Conservation (phyloP, 2,888 invertebrate species). For the Atherix ibis region DNA sequence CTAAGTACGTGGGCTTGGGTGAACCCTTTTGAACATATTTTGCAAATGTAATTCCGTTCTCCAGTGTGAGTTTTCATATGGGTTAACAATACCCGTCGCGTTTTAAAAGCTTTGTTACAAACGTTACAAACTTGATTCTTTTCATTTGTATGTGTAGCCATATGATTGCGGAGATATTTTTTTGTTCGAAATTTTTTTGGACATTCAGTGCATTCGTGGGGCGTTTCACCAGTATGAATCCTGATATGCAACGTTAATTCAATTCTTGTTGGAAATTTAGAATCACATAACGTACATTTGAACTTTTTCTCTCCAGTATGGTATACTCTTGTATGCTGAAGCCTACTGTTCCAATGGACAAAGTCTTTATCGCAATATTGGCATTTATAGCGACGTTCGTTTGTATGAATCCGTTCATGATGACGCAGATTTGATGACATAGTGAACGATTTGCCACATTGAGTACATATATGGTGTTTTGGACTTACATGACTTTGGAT, state of each 20-base stretch:
- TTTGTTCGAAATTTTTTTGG: slow-evolving; percentile 7
- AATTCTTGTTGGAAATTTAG: slow-evolving; percentile 7
- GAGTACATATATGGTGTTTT: not conserved
- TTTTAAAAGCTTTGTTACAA: slow-evolving; percentile 9
- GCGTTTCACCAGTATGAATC: slow-evolving; percentile 8
- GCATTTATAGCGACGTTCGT: slow-evolving; percentile 6
- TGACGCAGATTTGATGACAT: slow-evolving; percentile 1
- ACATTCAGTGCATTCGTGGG: slow-evolving; percentile 6
- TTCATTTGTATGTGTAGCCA: slow-evolving; percentile 9
- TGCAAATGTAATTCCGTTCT: slow-evolving; percentile 9
- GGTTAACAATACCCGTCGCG: slow-evolving; percentile 3
- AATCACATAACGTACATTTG: slow-evolving; percentile 7
- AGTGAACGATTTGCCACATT: slow-evolving; percentile 5
- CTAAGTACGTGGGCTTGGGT: slow-evolving; percentile 8
- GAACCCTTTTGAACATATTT: slow-evolving; percentile 7
- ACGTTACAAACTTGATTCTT: slow-evolving; percentile 7
- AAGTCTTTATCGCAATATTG: slow-evolving; percentile 8
- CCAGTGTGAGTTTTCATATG: slow-evolving; percentile 10
- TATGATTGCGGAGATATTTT: slow-evolving; percentile 7
- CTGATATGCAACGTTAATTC: slow-evolving; percentile 7
- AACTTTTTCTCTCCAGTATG: slow-evolving; percentile 9
- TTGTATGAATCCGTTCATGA: slow-evolving; percentile 5
- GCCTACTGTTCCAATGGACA: slow-evolving; percentile 9
- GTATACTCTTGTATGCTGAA: slow-evolving; percentile 6
- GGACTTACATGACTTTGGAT: not conserved